Percentiles rank a stretch among this genome's conserved stretches.
Conservation (phyloP, 2,888 invertebrate species). For the Seladonia tumulorum region DNA sequence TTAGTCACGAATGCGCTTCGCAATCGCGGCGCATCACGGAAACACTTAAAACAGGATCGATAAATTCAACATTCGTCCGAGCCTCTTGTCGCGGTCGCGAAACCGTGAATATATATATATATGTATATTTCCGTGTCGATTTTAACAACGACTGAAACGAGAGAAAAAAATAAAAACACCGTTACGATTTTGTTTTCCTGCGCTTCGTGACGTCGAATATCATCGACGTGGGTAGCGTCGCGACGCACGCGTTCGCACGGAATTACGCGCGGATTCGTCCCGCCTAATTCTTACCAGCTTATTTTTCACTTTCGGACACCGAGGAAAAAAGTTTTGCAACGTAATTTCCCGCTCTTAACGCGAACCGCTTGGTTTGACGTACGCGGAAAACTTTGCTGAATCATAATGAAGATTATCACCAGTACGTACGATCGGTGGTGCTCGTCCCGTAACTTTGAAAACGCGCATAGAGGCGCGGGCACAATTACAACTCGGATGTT, state of each 20-base stretch:
- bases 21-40: conserved; percentile 17
- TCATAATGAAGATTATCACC: not conserved
- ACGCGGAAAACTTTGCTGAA: not conserved
- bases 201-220: conserved; percentile 15
- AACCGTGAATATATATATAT: not conserved
- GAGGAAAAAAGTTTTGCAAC: not conserved
- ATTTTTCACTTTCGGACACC: not conserved
- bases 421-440: not conserved
- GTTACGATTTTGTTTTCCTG: conserved; percentile 15
- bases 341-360: not conserved
- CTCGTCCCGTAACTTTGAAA: not conserved
- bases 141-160: too few relatives aligned
- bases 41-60: conserved; percentile 25
- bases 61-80: conserved; percentile 28
- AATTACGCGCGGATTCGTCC: conserved; percentile 26
- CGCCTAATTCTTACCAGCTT: conserved; percentile 4
- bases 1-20: conserved; percentile 17
- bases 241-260: conserved; percentile 13
- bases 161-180: conserved; percentile 48
- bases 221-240: too few relatives aligned
- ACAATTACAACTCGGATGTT: not conserved
- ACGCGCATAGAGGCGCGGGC: not conserved
- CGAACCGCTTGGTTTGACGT: not conserved
- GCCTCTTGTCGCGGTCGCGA: not conserved
- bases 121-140: conserved; percentile 40